Base-by-base conservation (phyloP, 2,888 invertebrate genomes). In the Harpalus rubripes region DNA sequence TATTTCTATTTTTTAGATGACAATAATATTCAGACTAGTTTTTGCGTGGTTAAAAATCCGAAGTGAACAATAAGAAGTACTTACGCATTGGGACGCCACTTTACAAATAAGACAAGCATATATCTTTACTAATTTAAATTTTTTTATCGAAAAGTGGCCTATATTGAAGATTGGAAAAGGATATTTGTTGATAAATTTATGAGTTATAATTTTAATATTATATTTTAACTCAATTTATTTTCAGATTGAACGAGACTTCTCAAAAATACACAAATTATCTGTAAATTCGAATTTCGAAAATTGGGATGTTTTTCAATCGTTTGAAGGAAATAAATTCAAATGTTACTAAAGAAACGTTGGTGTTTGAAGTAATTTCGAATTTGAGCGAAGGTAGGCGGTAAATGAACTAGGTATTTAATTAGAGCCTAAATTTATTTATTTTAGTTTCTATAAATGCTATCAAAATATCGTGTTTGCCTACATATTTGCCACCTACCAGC, bases 1-100 rank as follows among this genome's bases (percentile, higher is more conserved):
- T 58, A 16, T 58, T n/a, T 63, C 18, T 22, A 22, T 63, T 16
- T 63, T 63, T 22, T n/a, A 63, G 61, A 63, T 22, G 61, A 63
- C 22, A 15, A 16, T 16, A 58, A 15, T 16, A 10, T 63, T 22
- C 61, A 22, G 8, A 22, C 61, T 22, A 22, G 61, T 63, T 22
- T 1, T 16, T 10, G 16, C 16, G 18, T 63, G 61, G 22, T 63
- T 63, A 22, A 63, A 63, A 63, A 16, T 1, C 22, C 16, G 22
- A 22, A 22, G 4, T 63, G 18, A 63, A 22, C 61, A 22, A 63
- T 63, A 22, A 22, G 22, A 63, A 8, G 61, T 22, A 18, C 16
- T 16, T 10, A 63, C 10, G 16, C 61, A 63, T 22, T 63, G 61
- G 61, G 22, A 16, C 10, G 12, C 18, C 4, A 63, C 61, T 22